These are phyloP conservation scores for Dichetophora obliterata DNA, from an alignment of 2,888 invertebrate species.

Conservation along the genomic window DNA sequence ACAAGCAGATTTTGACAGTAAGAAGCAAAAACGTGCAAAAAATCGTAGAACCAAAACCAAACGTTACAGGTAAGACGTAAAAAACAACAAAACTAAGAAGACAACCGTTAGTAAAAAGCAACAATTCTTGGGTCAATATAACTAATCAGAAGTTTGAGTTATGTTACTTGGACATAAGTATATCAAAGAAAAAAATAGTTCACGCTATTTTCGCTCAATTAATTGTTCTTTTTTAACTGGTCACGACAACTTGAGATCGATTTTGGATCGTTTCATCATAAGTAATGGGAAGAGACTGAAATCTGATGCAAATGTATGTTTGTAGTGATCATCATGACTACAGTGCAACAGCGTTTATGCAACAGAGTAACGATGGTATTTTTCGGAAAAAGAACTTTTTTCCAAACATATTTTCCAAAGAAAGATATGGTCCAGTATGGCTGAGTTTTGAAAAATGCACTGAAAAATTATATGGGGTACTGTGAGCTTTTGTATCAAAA, in stretches of 20 bases:
- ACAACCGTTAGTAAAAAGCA: background rate
- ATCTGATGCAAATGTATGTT: too few relatives aligned
- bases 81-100: background rate
- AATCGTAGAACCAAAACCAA: background rate
- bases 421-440: too few relatives aligned
- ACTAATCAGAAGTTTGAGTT: background rate
- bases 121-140: background rate
- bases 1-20: constrained; percentile 27
- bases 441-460: too few relatives aligned
- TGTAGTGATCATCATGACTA: too few relatives aligned
- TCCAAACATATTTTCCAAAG: too few relatives aligned
- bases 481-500: too few relatives aligned
- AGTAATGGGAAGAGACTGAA: too few relatives aligned
- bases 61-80: background rate
- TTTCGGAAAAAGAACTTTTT: too few relatives aligned
- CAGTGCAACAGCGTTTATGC: too few relatives aligned
- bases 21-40: background rate
- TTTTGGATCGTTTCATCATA: background rate
- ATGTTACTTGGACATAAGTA: background rate
- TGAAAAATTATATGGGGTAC: too few relatives aligned
- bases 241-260: too few relatives aligned
- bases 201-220: background rate
- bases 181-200: background rate
- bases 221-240: background rate
- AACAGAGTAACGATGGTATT: too few relatives aligned